Conservation (phyloP, 2,113 vertebrate species). For the Vulpes vulpes region DNA sequence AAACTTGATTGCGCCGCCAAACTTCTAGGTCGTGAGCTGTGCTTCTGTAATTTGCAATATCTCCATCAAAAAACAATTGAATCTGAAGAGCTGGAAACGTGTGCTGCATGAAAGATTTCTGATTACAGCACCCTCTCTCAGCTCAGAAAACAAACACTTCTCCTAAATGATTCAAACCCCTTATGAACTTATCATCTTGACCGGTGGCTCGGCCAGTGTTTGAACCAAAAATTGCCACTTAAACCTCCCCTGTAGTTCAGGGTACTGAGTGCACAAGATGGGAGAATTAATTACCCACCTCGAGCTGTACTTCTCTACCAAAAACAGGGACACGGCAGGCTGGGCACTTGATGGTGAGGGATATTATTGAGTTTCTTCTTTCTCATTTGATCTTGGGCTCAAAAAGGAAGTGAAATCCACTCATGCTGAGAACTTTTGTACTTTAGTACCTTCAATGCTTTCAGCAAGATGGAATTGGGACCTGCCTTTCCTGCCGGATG, state of each 20-base stretch:
- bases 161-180: not conserved
- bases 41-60: not conserved
- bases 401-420: not conserved
- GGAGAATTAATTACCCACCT: not conserved
- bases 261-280: not conserved
- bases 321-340: not conserved
- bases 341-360: not conserved
- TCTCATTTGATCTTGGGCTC: not conserved
- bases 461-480: not conserved
- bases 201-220: not conserved
- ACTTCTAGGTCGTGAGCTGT: not conserved
- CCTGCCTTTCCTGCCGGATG: not conserved
- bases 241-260: not conserved
- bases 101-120: not conserved
- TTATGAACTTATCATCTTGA: not conserved
- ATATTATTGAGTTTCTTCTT: not conserved
- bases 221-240: not conserved
- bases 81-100: not conserved
- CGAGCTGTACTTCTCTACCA: not conserved
- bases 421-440: not conserved
- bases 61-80: not conserved
- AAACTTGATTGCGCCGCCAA: not conserved
- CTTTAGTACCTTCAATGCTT: not conserved
- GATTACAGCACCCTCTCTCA: not conserved
- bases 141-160: slow-evolving; percentile 5